Evolutionary conservation across 2,797 vertebrate species (phyloP).

Genomic region (Gobionotothen gibberifrons): DNA sequence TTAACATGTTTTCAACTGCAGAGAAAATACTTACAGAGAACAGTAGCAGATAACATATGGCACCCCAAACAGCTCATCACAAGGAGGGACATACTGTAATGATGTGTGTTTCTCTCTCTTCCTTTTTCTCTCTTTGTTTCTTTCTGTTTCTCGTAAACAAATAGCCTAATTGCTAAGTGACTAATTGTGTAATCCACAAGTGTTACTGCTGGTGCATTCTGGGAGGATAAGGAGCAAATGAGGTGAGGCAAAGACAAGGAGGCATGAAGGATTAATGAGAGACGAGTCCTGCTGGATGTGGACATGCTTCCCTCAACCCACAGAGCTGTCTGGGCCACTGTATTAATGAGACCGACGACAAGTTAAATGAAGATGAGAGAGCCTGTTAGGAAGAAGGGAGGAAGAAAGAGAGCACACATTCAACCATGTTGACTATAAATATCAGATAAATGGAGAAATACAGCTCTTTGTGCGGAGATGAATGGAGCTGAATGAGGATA

Average conservation of each 20-base stretch:
- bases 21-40: constrained; percentile 9
- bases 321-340: constrained; percentile 54
- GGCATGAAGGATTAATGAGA: constrained; percentile 85
- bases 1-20: constrained; percentile 4
- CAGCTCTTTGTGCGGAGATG: constrained; percentile 15
- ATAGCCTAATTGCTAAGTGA: constrained; percentile 36
- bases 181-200: constrained; percentile 35
- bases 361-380: constrained; percentile 53
- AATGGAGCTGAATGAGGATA: constrained; percentile 28
- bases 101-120: constrained; percentile 32
- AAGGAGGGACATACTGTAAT: constrained; percentile 23
- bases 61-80: constrained; percentile 2
- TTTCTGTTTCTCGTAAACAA: constrained; percentile 29
- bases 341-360: constrained; percentile 50
- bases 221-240: constrained; percentile 71
- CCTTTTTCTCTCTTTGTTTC: constrained; percentile 5
- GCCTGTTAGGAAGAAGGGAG: constrained; percentile 19
- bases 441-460: constrained; percentile 13
- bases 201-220: constrained; percentile 30
- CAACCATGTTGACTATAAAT: constrained; percentile 26
- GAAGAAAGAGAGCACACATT: constrained; percentile 1
- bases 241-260: constrained; percentile 81
- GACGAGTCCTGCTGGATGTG: constrained; percentile 68
- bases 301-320: constrained; percentile 71
- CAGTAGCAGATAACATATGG: constrained; percentile 10